Conservation (phyloP, 2,888 invertebrate genomes). For the Caenorhabditis becei region DNA sequence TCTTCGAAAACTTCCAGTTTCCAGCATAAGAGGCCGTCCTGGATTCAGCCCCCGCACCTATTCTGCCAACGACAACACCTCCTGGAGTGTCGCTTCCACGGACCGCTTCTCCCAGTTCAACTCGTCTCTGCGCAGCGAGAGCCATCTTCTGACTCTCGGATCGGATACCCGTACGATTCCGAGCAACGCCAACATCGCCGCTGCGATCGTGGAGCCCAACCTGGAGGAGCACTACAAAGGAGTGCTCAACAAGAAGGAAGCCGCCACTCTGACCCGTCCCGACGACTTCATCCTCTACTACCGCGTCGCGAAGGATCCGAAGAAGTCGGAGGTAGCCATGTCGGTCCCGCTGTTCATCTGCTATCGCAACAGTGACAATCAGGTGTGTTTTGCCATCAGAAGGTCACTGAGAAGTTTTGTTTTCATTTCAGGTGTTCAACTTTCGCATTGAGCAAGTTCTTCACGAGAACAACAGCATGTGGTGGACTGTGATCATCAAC, state of each 20-base stretch:
- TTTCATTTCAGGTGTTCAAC: conserved; percentile 45
- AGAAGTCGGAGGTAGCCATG: conserved; percentile 7
- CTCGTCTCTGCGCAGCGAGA: conserved; percentile 4
- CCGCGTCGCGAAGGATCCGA: conserved; percentile 46
- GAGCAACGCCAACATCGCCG: conserved; percentile 24
- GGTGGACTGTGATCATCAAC: conserved; percentile 62
- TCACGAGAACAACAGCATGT: conserved; percentile 53
- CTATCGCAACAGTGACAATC: conserved; percentile 44
- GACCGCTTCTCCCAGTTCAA: not conserved
- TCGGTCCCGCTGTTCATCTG: conserved; percentile 52
- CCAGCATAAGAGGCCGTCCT: not conserved
- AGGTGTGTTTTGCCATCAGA: conserved; percentile 24
- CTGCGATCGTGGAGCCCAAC: conserved; percentile 35
- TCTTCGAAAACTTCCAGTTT: not conserved
- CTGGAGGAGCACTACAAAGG: conserved; percentile 55
- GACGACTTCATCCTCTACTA: conserved; percentile 58
- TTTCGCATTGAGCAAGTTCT: conserved; percentile 55
- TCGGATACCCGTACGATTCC: conserved; percentile 26
- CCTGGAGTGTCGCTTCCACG: conserved; percentile 3
- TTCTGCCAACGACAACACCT: not conserved
- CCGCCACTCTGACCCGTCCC: conserved; percentile 26
- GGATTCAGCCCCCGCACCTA: conserved; percentile 5
- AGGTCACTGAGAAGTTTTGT: too few relatives aligned
- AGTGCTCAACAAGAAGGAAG: conserved; percentile 57
- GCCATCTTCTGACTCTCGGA: conserved; percentile 39